phyloP scores from a whole-genome alignment of 2,113 vertebrate species.

The Heteronetta atricapilla region DNA sequence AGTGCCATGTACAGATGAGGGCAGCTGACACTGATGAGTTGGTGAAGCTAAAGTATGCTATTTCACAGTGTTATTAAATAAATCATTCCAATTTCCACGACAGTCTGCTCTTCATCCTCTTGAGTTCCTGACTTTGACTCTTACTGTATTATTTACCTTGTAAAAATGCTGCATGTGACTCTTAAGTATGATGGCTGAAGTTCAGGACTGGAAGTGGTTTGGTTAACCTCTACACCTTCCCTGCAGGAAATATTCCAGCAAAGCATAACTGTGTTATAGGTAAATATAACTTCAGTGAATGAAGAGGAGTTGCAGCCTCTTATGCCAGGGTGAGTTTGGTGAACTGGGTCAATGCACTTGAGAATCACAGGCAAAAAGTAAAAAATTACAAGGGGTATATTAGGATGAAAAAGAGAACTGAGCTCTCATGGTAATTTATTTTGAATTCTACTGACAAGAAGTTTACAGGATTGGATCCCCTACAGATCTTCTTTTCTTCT shows the following conservation, averaged over 20 bases:
- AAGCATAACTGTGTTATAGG: not conserved
- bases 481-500: not conserved
- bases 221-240: not conserved
- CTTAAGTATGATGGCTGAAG: not conserved
- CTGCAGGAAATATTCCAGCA: not conserved
- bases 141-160: not conserved
- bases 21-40: not conserved
- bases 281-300: not conserved
- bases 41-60: not conserved
- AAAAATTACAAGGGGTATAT: not conserved
- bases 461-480: not conserved
- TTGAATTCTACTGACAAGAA: not conserved
- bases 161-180: not conserved
- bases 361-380: not conserved
- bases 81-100: not conserved
- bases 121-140: not conserved
- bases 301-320: not conserved
- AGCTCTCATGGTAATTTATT: not conserved
- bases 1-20: not conserved
- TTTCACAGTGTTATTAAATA: constrained; percentile 13
- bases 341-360: not conserved
- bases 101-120: not conserved
- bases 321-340: not conserved
- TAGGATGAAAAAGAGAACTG: not conserved
- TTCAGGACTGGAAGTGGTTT: not conserved